These are phyloP conservation scores for Coenonympha arcania DNA, from an alignment of 2,888 invertebrate genomes.

Conservation along the genomic window DNA sequence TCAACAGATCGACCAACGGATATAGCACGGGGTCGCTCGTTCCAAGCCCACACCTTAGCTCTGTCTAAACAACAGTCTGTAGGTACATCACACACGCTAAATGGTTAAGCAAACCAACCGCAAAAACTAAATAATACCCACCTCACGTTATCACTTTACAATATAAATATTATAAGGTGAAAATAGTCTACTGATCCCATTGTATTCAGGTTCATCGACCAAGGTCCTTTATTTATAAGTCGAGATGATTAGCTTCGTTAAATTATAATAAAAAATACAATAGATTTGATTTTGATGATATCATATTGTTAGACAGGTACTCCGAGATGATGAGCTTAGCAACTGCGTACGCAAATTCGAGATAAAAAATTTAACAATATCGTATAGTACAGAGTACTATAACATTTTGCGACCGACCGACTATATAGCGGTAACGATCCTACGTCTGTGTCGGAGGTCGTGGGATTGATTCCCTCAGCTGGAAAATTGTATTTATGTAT, in stretches of 20 bases:
- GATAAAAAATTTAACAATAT: background rate
- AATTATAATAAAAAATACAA: slow-evolving; percentile 17
- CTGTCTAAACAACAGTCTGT: slow-evolving; percentile 56
- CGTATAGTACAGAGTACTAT: background rate
- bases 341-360: background rate
- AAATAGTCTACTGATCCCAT: slow-evolving; percentile 23
- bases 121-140: slow-evolving; percentile 41
- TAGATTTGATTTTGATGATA: slow-evolving; percentile 14
- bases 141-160: slow-evolving; percentile 46
- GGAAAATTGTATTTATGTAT: no score
- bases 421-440: no score
- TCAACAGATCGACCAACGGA: slow-evolving; percentile 57
- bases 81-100: slow-evolving; percentile 52
- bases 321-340: background rate
- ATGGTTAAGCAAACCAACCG: slow-evolving; percentile 50
- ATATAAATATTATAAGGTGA: slow-evolving; percentile 30
- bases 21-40: slow-evolving; percentile 70
- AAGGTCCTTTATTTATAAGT: slow-evolving; percentile 27
- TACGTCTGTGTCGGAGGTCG: no score
- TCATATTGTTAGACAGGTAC: slow-evolving; percentile 7
- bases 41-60: slow-evolving; percentile 59
- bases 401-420: background rate
- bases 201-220: slow-evolving; percentile 31
- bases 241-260: slow-evolving; percentile 11
- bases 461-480: no score